Percentiles rank a stretch among this genome's conserved stretches.
Evolutionary conservation across 2,888 invertebrate genomes (phyloP).

Genomic region (Exephanes ischioxanthus): DNA sequence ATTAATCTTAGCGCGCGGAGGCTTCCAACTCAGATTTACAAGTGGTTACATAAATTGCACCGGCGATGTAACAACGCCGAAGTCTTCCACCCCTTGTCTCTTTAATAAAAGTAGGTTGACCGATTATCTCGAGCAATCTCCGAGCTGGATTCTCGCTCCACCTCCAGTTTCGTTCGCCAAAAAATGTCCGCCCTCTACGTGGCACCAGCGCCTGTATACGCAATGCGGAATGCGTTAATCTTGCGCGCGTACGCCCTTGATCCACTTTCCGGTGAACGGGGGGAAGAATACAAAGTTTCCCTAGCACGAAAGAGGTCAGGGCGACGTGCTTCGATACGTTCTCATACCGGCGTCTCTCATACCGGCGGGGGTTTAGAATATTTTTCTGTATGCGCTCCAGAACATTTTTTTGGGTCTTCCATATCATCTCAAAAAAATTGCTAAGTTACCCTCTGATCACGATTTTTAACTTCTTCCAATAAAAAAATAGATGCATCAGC

Average conservation of each 20-base stretch:
- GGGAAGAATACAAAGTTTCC: neutral
- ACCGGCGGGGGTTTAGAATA: too few relatives aligned
- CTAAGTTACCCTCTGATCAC: too few relatives aligned
- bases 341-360: too few relatives aligned
- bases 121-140: slow-evolving; percentile 19
- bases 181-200: neutral
- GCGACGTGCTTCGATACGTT: too few relatives aligned
- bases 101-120: slow-evolving; percentile 35
- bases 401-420: too few relatives aligned
- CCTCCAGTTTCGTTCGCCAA: slow-evolving; percentile 29
- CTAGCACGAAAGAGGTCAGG: too few relatives aligned
- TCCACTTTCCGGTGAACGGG: neutral
- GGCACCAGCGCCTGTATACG: neutral
- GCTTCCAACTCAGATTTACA: neutral
- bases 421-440: too few relatives aligned
- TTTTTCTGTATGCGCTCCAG: too few relatives aligned
- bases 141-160: neutral
- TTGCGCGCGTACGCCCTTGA: neutral
- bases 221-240: slow-evolving; percentile 48
- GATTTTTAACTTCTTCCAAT: too few relatives aligned
- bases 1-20: slow-evolving; percentile 12
- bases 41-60: neutral
- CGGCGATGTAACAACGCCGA: neutral
- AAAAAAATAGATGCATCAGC: neutral
- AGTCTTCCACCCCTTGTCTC: neutral